Evolutionary conservation across 2,113 vertebrate species (phyloP).

Genomic region (Hydrolagus affinis): DNA sequence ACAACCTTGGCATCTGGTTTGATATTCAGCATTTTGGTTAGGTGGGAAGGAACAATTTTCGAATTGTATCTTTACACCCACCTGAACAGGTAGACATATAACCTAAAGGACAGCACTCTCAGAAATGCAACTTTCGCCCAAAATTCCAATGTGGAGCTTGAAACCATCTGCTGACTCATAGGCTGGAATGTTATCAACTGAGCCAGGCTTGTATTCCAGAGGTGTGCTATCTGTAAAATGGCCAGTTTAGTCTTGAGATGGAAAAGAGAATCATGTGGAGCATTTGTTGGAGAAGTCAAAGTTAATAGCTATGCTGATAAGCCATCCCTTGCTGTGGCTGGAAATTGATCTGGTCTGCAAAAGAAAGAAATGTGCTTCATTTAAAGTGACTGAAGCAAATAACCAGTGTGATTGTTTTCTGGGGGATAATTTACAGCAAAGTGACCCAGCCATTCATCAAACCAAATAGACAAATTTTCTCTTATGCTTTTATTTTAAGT

Average conservation of each 20-base stretch:
- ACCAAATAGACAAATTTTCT: not conserved
- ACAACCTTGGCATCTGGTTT: no score
- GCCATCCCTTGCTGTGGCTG: not conserved
- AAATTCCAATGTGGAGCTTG: no score
- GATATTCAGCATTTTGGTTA: no score
- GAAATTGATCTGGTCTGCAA: conserved; percentile 1
- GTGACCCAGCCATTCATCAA: not conserved
- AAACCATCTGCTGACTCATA: no score
- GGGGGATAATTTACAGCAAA: not conserved
- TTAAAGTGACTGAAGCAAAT: not conserved
- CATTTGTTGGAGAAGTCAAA: not conserved
- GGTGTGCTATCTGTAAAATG: not conserved
- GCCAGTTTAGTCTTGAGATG: not conserved
- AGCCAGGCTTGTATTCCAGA: no score
- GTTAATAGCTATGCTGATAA: not conserved
- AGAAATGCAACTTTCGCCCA: no score
- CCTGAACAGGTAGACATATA: no score
- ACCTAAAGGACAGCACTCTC: no score
- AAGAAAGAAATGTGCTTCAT: not conserved
- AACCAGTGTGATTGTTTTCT: conserved; percentile 9
- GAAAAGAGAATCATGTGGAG: not conserved
- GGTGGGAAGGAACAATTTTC: no score
- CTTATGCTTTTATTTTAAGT: not conserved
- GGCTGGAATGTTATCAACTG: no score
- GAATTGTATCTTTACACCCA: no score